Evolutionary conservation across 1,140 invertebrate genomes (phyloP), one percentile per base, ranked within the genome.

Genomic region (Neodiprion pinetum): DNA sequence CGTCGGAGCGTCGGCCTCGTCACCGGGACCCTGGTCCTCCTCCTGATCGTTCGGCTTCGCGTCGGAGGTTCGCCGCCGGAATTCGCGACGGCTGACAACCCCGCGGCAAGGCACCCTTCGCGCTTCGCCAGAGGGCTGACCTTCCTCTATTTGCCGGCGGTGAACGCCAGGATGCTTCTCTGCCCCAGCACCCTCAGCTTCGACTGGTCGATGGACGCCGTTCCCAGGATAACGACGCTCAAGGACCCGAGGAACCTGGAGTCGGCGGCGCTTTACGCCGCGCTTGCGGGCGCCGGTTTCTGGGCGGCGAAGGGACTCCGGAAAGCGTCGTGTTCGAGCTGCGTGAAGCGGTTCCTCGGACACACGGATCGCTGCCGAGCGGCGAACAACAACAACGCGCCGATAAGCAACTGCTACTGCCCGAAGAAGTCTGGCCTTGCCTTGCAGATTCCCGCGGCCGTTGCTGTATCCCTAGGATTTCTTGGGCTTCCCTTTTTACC

Each of bases 121-220:
- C 84, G 92, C 17, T 86, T 94, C 71, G 94, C 94, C 17, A 90
- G 95, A 67, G 88, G 94, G 23, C 90, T 97, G 71, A 98, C 96
- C 9, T 98, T 98, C 86, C 88, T 93, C 74, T 97, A 96, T 84
- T 91, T 98, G 69, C 96, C 96, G 1, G 93, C 94, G 7, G 94
- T 97, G 78, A 98, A 97, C 86, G 93, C 96, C 75, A 91, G 92
- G 81, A 91, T 98, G 78, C 86, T 98, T 47, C 82, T 97, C 1
- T 96, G 92, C 80, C 97, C 97, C 9, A 91, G 92, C 77, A 92
- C 92, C 68, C 88, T 98, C 48, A 97, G 96, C 84, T 98, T 97
- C 85, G 97, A 98, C 84, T 98, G 97, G 97, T 96, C 96, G 5
- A 98, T 98, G 97, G 96, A 97, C 78, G 93, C 96, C 0, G 93